A percentile compares a stretch with the other conserved stretches of the same genome.
Conservation (phyloP, 1,140 invertebrate genomes). For the Melipona quadrifasciata region DNA sequence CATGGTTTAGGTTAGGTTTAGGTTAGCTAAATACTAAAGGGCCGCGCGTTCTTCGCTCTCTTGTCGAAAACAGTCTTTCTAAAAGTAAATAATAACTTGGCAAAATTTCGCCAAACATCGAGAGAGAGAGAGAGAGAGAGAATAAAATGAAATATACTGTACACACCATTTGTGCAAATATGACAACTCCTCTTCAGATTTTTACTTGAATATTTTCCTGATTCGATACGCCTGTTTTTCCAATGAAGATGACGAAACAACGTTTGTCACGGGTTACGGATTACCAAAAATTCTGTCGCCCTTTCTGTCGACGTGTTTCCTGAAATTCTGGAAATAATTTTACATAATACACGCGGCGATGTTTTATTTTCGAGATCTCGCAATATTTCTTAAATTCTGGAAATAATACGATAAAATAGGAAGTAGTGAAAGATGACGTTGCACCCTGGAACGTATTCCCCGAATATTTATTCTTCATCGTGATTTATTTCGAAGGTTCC, state of each 20-base stretch:
- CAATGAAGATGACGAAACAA: background rate
- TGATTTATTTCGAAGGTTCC: background rate
- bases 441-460: background rate
- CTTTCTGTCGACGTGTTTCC: too few species aligned
- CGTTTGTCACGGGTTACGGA: background rate
- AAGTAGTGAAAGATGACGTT: background rate
- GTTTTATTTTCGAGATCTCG: background rate
- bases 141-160: too few species aligned
- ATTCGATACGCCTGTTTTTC: background rate
- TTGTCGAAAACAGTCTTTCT: constrained; percentile 15
- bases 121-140: background rate
- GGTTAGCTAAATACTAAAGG: constrained; percentile 10
- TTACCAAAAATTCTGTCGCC: background rate
- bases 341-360: background rate
- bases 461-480: background rate
- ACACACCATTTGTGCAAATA: too few species aligned
- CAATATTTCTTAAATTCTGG: background rate
- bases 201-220: background rate
- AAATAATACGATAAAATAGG: background rate
- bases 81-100: background rate
- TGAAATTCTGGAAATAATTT: background rate
- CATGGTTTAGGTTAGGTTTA: too few species aligned
- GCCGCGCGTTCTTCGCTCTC: background rate
- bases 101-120: background rate
- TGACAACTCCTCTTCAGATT: too few species aligned